Base-by-base conservation (phyloP, 2,888 invertebrate species). In the Scelioninae gen. 2 region DNA sequence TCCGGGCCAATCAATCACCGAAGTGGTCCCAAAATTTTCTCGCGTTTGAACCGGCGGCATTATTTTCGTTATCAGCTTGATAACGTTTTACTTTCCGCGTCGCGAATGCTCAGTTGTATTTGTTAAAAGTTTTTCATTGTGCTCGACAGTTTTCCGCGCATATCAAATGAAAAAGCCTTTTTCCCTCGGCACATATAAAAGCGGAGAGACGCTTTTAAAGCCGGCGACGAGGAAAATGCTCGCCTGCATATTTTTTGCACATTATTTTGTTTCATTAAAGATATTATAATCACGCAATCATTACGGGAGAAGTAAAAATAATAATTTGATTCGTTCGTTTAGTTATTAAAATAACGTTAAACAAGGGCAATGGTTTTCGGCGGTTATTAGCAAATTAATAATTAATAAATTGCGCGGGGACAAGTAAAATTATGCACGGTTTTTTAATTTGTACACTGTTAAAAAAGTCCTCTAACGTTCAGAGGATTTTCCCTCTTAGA, bases 51-150 rank as follows among this genome's bases (percentile, higher is more conserved):
- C 15, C 37, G 13, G 41, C 37, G 31, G 28, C 6, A 22, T 18
- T 45, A 22, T 16, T 33, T 31, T 43, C 48, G 28, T 61, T 61
- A 57, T 57, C 19, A 13, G n/a, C 19, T 45, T 48, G 16, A 41
- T 41, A 18, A 43, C n/a, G 28, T 18, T 43, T 43, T 37, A 19
- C 39, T 41, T 57, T 13, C 10, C 22, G 19, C 31, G 15, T 19
- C 33, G 39, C 50, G 33, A 43, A 41, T 13, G 28, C 18, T 35
- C 43, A 64, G 41, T 15, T 55, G 43, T 53, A 64, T 55, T 65
- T 53, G 64, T 53, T 45, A 19, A 53, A 43, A 64, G 52, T 64
- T 45, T 28, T 64, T 16, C 28, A 43, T 52, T 52, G 52, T 13
- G 10, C 25, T 25, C 15, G 48, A 25, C 48, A 28, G 31, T 50